Percentiles rank a stretch among this genome's conserved stretches.
These are phyloP conservation scores for Chaenogobius annularis DNA, from an alignment of 2,113 vertebrate genomes.

Conservation along the genomic window DNA sequence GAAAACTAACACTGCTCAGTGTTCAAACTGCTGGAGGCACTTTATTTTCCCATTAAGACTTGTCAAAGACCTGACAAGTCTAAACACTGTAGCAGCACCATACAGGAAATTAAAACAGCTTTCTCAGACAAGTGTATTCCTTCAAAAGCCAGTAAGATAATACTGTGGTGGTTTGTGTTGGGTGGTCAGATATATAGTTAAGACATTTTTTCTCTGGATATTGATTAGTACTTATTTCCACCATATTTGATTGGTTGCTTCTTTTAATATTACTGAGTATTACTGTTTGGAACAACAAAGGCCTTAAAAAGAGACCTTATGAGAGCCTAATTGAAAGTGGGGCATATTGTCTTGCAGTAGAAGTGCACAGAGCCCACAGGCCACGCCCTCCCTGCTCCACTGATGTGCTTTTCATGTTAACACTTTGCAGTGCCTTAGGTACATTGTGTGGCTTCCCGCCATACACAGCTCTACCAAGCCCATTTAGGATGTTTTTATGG, in stretches of 20 bases:
- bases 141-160: slow-evolving; percentile 12
- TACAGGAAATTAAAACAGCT: slow-evolving; percentile 60
- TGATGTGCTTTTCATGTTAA: slow-evolving; percentile 84
- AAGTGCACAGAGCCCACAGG: slow-evolving; percentile 29
- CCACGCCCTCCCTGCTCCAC: slow-evolving; percentile 23
- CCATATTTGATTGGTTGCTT: neutral
- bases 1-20: slow-evolving; percentile 37
- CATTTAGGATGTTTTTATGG: slow-evolving; percentile 74
- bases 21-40: slow-evolving; percentile 41
- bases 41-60: slow-evolving; percentile 53
- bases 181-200: neutral
- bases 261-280: neutral
- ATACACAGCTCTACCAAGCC: slow-evolving; percentile 67
- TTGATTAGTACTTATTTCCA: neutral
- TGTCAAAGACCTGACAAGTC: slow-evolving; percentile 44
- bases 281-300: neutral
- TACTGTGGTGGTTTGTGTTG: too few species aligned
- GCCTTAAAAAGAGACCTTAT: slow-evolving; percentile 16
- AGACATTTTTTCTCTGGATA: neutral
- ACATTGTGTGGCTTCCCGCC: slow-evolving; percentile 72
- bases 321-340: slow-evolving; percentile 55
- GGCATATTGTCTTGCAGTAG: slow-evolving; percentile 49
- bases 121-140: slow-evolving; percentile 37
- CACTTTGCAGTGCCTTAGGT: slow-evolving; percentile 78
- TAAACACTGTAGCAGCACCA: slow-evolving; percentile 41